These are phyloP conservation scores for Corythornis cristatus DNA, from an alignment of 2,113 vertebrate species.

Conservation along the genomic window DNA sequence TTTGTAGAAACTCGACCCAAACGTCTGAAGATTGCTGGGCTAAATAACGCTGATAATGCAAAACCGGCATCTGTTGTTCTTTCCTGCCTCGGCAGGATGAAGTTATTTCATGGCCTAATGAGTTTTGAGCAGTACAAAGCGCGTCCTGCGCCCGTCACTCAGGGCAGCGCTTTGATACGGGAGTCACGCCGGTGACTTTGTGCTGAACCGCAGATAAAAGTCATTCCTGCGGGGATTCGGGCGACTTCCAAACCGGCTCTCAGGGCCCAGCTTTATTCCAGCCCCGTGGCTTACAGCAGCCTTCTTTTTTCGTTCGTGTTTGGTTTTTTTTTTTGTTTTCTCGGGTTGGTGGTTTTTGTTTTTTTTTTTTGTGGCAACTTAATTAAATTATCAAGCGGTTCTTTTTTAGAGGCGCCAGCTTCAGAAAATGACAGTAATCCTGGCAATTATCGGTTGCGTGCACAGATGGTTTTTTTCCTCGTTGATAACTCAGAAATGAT, in stretches of 20 bases:
- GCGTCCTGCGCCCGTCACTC: conserved; percentile 78
- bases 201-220: conserved; percentile 68
- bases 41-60: conserved; percentile 74
- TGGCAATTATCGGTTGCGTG: conserved; percentile 49
- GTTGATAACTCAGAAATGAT: neutral
- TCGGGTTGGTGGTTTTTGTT: neutral
- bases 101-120: conserved; percentile 85
- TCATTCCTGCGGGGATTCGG: conserved; percentile 65
- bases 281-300: conserved; percentile 29
- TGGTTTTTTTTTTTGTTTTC: neutral
- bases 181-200: conserved; percentile 71
- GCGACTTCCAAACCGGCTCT: conserved; percentile 27
- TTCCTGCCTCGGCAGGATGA: conserved; percentile 73
- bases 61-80: conserved; percentile 81
- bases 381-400: conserved; percentile 72
- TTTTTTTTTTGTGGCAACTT: conserved; percentile 25
- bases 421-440: conserved; percentile 60
- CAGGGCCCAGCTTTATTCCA: conserved; percentile 7
- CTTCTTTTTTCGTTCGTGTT: neutral
- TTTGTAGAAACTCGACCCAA: conserved; percentile 83
- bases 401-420: conserved; percentile 57
- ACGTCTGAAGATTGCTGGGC: conserved; percentile 69
- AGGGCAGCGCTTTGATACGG: conserved; percentile 74
- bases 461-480: neutral
- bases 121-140: conserved; percentile 76